Base-by-base conservation (phyloP, 1,140 invertebrate species). In the Potamilus streckersoni region DNA sequence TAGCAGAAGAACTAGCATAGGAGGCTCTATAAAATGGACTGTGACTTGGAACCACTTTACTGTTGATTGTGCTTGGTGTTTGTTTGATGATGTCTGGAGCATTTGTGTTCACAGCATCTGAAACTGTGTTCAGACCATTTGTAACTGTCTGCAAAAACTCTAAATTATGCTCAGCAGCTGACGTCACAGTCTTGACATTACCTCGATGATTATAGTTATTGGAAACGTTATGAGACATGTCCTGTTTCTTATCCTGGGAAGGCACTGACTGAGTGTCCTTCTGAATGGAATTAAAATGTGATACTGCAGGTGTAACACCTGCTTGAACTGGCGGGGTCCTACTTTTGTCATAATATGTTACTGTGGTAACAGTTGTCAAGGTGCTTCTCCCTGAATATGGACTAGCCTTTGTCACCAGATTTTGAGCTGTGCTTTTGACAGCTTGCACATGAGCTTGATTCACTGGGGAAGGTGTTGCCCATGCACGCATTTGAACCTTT, bases 321-420 rank as follows among this genome's bases (percentile, higher is more conserved):
- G 19, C 12, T 13, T 19, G 60, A 8, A 14, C 19, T n/a, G 60
- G 23, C 11, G 60, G 19, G 6, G 60, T 14, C 23, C 14, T 62
- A 62, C 60, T 62, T 59, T 49, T 71, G 20, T 71, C 70, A 62
- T 71, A 71, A 19, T 59, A 31, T 17, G 69, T 66, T 3, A 77
- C 69, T n/a, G 75, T 77, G 38, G 38, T 49, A 27, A 61, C 73
- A 62, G 68, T 77, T 49, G 75, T 77, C 27, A 69, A 49, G 64
- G 75, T 77, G 57, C 62, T 72, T 56, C 69, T 77, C 16, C 75
- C 75, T 27, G 75, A 58, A 58, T 77, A 77, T 17, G 75, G 75
- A 67, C 69, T 72, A 19, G 75, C 31, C 72, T 77, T 61, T 56
- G 75, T 77, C 11, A 77, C 69, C 59, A 58, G 65, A 15, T 16